A percentile compares a stretch with the other conserved stretches of the same genome.
These are phyloP conservation scores for Synaphobranchus kaupii DNA, from an alignment of 2,797 vertebrate species.

Conservation along the genomic window DNA sequence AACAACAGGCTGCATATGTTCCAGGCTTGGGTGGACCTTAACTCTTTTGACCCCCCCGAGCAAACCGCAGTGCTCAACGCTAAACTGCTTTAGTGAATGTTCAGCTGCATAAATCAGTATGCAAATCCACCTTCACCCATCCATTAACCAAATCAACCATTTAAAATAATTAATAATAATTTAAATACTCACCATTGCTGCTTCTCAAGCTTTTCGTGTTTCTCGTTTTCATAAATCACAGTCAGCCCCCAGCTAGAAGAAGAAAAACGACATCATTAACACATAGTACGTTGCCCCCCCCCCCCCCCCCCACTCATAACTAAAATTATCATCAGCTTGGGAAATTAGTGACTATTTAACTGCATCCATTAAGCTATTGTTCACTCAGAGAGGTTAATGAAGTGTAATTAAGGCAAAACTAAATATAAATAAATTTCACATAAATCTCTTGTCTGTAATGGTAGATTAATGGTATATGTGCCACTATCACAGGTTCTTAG, in stretches of 20 bases:
- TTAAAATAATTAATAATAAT: not conserved
- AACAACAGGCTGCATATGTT: not conserved
- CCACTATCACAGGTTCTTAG: not conserved
- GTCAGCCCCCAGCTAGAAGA: constrained; percentile 88
- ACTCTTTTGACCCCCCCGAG: not conserved
- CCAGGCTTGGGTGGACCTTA: not conserved
- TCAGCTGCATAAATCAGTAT: not conserved
- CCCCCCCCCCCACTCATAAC: too few relatives aligned
- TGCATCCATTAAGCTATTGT: not conserved
- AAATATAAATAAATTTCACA: not conserved
- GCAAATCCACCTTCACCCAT: not conserved
- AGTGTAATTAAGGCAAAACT: not conserved
- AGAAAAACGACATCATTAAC: constrained; percentile 12
- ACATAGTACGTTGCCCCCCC: not conserved
- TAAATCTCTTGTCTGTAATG: constrained; percentile 4
- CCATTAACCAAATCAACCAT: not conserved
- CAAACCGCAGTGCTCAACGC: not conserved
- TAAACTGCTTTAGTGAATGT: not conserved
- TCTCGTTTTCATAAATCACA: constrained; percentile 83
- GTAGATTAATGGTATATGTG: not conserved
- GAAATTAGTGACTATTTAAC: not conserved
- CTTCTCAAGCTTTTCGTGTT: constrained; percentile 85
- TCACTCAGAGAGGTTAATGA: not conserved
- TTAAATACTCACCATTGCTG: constrained; percentile 86
- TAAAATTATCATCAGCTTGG: not conserved